phyloP scores from a whole-genome alignment of 2,797 vertebrate species.

The Malurus leucopterus region DNA sequence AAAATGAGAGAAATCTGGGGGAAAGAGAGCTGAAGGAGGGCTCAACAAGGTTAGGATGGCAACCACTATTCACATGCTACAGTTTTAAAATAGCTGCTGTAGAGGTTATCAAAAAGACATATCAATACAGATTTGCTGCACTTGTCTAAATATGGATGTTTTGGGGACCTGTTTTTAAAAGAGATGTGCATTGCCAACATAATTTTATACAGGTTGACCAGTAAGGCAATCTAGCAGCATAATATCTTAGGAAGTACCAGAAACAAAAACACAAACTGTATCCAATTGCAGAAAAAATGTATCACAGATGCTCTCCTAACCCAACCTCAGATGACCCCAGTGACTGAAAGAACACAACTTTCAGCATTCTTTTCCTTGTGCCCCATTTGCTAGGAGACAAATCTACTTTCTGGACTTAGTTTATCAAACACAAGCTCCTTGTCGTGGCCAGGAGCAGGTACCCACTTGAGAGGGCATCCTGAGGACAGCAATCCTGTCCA shows the following conservation, averaged over 20 bases:
- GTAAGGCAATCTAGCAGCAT: not conserved
- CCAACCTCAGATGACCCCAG: not conserved
- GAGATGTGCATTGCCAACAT: not conserved
- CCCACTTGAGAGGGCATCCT: not conserved
- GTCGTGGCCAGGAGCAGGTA: not conserved
- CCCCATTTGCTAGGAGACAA: not conserved
- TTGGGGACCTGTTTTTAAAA: slow-evolving; percentile 8
- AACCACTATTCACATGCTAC: slow-evolving; percentile 39
- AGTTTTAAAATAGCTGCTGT: slow-evolving; percentile 51
- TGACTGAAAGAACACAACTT: not conserved
- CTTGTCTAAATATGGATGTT: slow-evolving; percentile 4
- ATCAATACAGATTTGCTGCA: slow-evolving; percentile 25
- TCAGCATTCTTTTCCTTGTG: not conserved
- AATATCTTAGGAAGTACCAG: not conserved
- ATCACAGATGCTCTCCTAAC: not conserved
- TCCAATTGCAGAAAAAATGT: not conserved
- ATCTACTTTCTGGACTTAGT: not conserved
- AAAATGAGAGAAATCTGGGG: slow-evolving; percentile 55
- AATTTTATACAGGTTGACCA: slow-evolving; percentile 35
- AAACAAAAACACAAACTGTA: not conserved
- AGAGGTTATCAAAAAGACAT: slow-evolving; percentile 47
- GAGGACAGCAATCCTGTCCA: fast-evolving
- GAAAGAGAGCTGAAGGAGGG: slow-evolving; percentile 41
- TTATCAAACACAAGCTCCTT: not conserved
- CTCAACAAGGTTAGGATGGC: slow-evolving; percentile 51